Conservation (phyloP, 2,888 invertebrate genomes). For the Ischnus inquisitorius region DNA sequence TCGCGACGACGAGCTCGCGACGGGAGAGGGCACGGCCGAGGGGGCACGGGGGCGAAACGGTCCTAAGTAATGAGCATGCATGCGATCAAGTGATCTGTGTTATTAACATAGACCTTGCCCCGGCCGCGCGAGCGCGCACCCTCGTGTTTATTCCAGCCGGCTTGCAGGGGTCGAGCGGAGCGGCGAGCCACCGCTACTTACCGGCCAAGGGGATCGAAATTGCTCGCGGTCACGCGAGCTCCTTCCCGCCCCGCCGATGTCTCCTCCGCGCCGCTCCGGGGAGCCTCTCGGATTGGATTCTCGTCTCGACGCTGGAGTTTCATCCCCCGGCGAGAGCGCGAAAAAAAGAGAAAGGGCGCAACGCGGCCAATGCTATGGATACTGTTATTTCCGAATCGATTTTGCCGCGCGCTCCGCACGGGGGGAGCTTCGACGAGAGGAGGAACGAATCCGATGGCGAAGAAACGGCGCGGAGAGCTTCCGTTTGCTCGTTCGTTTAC, state of each 20-base stretch:
- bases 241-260: conserved; percentile 21
- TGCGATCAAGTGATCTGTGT: conserved; percentile 82
- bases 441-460: neutral
- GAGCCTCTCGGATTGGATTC: no score
- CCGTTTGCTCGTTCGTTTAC: neutral
- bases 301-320: no score
- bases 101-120: conserved; percentile 84
- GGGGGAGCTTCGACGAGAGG: neutral
- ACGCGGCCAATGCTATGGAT: no score
- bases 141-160: conserved; percentile 67
- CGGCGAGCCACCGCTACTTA: conserved; percentile 22
- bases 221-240: conserved; percentile 80
- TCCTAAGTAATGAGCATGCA: conserved; percentile 80
- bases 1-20: no score
- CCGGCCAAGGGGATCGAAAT: conserved; percentile 74
- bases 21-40: no score
- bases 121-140: conserved; percentile 52
- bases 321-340: neutral
- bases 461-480: neutral
- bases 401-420: neutral
- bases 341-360: no score
- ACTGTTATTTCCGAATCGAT: neutral
- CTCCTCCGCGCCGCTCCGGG: neutral
- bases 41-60: conserved; percentile 16
- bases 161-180: conserved; percentile 53